These are phyloP conservation scores for Hemicentrotus pulcherrimus DNA, from an alignment of 35 echinoderm and acorn worm genomes.

Conservation along the genomic window DNA sequence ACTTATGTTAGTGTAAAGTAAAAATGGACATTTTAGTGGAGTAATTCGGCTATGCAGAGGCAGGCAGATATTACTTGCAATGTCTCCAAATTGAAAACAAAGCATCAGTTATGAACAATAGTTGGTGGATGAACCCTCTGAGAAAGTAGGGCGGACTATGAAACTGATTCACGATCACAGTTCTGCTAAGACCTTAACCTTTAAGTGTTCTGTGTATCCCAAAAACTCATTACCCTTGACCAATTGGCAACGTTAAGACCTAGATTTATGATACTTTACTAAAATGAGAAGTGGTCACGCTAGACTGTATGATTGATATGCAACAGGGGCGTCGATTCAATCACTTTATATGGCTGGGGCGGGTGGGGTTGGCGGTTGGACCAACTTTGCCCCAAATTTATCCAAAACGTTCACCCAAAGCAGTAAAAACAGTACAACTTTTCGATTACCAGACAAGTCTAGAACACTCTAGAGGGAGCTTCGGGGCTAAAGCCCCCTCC, in stretches of 20 bases:
- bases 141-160: neutral
- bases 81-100: neutral
- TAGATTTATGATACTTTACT: neutral
- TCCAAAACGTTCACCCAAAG: too few relatives aligned
- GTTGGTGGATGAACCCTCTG: neutral
- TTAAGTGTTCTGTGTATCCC: neutral
- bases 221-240: neutral
- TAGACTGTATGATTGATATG: neutral
- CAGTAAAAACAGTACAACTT: too few relatives aligned
- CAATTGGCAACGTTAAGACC: neutral
- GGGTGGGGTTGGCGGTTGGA: neutral
- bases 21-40: too few relatives aligned
- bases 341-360: neutral
- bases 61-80: too few relatives aligned
- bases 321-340: neutral
- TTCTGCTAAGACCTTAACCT: neutral
- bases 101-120: neutral
- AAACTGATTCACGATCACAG: neutral
- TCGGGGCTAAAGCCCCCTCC: too few relatives aligned
- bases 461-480: too few relatives aligned
- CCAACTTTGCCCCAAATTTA: too few relatives aligned
- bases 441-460: too few relatives aligned
- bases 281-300: neutral
- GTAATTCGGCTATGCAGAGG: too few relatives aligned
- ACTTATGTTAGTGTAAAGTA: too few relatives aligned